Evolutionary conservation across 2,797 vertebrate species (phyloP).

Genomic region (Enteromius viviparus): DNA sequence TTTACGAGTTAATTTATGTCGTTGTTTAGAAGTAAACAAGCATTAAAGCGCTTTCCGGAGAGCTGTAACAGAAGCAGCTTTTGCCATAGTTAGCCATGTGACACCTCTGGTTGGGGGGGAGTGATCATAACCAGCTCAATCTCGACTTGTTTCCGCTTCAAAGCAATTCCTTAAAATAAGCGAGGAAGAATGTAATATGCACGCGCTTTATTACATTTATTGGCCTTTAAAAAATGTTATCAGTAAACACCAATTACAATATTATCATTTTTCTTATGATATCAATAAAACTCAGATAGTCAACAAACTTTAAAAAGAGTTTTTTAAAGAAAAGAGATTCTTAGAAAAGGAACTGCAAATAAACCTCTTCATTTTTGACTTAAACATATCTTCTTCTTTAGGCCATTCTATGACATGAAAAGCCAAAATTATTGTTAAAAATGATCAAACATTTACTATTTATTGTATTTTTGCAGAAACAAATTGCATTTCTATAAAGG

Average conservation of each 20-base stretch:
- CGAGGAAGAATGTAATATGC: not conserved
- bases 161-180: not conserved
- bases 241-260: not conserved
- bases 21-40: conserved; percentile 13
- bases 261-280: not conserved
- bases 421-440: no score
- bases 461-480: not conserved
- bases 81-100: conserved; percentile 63
- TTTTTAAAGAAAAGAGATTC: no score
- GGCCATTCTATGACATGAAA: not conserved
- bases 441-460: not conserved
- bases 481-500: not conserved
- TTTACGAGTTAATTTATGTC: no score
- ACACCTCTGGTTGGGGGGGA: conserved; percentile 34
- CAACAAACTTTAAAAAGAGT: not conserved
- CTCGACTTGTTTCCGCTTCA: conserved; percentile 25
- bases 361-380: not conserved
- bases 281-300: not conserved
- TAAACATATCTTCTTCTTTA: not conserved
- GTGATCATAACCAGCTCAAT: conserved; percentile 1
- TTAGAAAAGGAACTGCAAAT: not conserved
- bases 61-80: conserved; percentile 22
- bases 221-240: not conserved
- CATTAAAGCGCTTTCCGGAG: conserved; percentile 1
- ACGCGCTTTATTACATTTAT: not conserved